phyloP scores from a whole-genome alignment of 1,140 invertebrate species.

The Andricus grossulariae region DNA sequence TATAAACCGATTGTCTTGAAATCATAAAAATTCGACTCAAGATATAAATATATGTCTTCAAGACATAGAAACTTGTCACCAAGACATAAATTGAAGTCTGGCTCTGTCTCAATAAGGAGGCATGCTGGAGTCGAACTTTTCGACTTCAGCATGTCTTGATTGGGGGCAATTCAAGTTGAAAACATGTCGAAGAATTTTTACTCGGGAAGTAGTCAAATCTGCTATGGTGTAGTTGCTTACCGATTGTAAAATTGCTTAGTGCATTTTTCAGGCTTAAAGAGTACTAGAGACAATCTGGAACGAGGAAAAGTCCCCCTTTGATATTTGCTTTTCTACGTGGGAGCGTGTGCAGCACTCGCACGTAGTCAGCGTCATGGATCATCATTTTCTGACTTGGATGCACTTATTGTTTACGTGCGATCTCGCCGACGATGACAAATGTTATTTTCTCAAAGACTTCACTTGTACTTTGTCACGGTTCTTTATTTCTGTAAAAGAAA shows the following conservation, averaged over 20 bases:
- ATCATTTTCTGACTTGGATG: conserved; percentile 34
- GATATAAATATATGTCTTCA: too few relatives aligned
- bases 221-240: conserved; percentile 33
- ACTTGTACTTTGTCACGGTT: conserved; percentile 5
- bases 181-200: too few relatives aligned
- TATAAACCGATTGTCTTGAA: too few relatives aligned
- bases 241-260: conserved; percentile 65
- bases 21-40: too few relatives aligned
- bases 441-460: conserved; percentile 38
- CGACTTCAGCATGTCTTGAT: too few relatives aligned
- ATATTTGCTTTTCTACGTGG: conserved; percentile 38
- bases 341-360: conserved; percentile 58
- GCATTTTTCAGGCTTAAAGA: conserved; percentile 61
- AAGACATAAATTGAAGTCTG: too few relatives aligned
- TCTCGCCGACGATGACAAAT: neutral
- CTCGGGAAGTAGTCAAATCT: neutral
- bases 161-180: too few relatives aligned
- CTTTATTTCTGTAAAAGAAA: conserved; percentile 55
- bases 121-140: too few relatives aligned
- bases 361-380: conserved; percentile 45
- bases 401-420: neutral
- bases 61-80: too few relatives aligned
- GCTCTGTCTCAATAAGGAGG: too few relatives aligned
- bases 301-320: conserved; percentile 38
- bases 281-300: conserved; percentile 52